Base-by-base conservation (phyloP, 2,113 vertebrate genomes). In the Myotis yumanensis region DNA sequence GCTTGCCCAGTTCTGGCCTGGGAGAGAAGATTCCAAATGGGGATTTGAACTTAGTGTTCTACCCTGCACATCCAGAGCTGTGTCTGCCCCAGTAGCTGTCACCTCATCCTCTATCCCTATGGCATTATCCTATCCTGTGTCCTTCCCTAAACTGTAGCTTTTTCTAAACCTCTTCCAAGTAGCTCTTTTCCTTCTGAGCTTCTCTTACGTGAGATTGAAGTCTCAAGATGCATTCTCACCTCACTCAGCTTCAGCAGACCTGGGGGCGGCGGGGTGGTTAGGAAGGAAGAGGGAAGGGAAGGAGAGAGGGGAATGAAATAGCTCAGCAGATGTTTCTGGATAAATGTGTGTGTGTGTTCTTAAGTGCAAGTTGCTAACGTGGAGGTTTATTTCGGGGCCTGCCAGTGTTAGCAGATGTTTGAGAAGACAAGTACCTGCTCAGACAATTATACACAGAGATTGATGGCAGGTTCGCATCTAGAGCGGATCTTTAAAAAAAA, bases 261-360 rank as follows among this genome's bases (percentile, higher is more conserved):
- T 96, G 96, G 82, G 85, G 97, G 72, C 86, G 97, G 93, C n/a
- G 80, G 77, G 4, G 25, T 62, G 25, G 59, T 23, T 62, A 62
- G 59, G 11, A 59, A 59, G 10, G 22, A 62, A 62, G 86, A 83
- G 97, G 79, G 23, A 62, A 95, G 64, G 66, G 90, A 96, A 90
- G 90, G 87, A 88, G 90, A 97, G 93, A 76, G 77, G 76, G 86
- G 90, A 92, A 97, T 40, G 96, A 97, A 98, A 98, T 96, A 98
- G 91, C 97, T 98, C 95, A 97, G 97, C 98, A 98, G 98, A 98
- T 98, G 98, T 98, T 98, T 96, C 96, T 69, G 62, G 97, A 98
- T 96, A 97, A 97, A 93, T 90, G 90, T 92, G 48, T 64, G 62
- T 64, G 28, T 69, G 66, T 87, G 46, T 46, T 52, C 48, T 64